A percentile compares a stretch with the other conserved stretches of the same genome.
Conservation (phyloP, 2,888 invertebrate species). For the Eupithecia vulgata region DNA sequence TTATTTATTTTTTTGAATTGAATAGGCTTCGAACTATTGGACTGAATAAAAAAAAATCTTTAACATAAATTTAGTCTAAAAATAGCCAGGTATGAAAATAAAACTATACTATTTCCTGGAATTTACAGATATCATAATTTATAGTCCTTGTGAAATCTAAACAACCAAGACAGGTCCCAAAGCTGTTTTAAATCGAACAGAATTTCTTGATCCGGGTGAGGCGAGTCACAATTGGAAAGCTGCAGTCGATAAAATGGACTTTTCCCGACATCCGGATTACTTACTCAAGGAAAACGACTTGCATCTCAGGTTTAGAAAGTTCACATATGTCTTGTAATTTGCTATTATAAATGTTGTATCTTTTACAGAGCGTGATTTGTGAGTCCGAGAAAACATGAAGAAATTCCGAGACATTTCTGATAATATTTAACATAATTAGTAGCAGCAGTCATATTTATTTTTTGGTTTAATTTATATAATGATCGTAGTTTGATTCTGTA, state of each 20-base stretch:
- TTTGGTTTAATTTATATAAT: not conserved
- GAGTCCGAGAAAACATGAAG: not conserved
- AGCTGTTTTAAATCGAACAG: not conserved
- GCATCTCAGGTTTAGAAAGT: constrained; percentile 27
- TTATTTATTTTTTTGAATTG: too few relatives aligned
- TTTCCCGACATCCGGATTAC: constrained; percentile 32
- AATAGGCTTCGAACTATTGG: too few relatives aligned
- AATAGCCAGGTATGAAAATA: too few relatives aligned
- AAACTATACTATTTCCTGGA: too few relatives aligned
- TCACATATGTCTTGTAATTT: constrained; percentile 14
- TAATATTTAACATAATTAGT: not conserved
- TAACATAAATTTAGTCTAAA: too few relatives aligned
- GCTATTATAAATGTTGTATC: constrained; percentile 2
- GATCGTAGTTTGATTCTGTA: not conserved
- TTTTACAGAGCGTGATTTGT: not conserved
- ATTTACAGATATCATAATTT: too few relatives aligned
- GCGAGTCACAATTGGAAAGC: constrained; percentile 27
- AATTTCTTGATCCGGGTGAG: constrained; percentile 17
- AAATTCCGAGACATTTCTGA: not conserved
- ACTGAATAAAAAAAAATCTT: too few relatives aligned
- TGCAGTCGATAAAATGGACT: constrained; percentile 21
- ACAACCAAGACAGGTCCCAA: not conserved
- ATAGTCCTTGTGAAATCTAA: not conserved
- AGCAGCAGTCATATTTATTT: not conserved
- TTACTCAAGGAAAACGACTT: constrained; percentile 27